Percentiles rank a stretch among this genome's conserved stretches.
phyloP scores from a whole-genome alignment of 2,113 vertebrate genomes.

The Lycaon pictus region DNA sequence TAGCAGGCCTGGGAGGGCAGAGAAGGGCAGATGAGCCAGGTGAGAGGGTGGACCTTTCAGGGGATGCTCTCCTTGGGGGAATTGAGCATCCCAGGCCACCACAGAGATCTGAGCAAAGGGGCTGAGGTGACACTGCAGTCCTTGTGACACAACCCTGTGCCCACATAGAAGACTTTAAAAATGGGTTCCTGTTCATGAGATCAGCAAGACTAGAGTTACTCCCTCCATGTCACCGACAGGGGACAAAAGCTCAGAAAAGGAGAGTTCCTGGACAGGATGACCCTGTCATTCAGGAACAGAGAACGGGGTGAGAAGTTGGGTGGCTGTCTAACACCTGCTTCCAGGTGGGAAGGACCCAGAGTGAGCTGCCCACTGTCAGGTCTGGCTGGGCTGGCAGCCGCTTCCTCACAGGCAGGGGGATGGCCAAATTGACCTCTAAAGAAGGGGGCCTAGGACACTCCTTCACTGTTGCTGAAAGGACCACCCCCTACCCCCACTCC shows the following conservation, averaged over 20 bases:
- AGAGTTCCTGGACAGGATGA: neutral
- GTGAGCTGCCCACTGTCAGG: neutral
- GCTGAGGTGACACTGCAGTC: neutral
- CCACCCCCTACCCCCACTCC: neutral
- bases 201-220: neutral
- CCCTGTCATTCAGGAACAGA: neutral
- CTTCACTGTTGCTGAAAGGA: neutral
- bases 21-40: neutral
- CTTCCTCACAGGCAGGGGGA: neutral
- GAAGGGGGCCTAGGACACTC: neutral
- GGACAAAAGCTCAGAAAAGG: neutral
- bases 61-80: neutral
- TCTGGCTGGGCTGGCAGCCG: neutral
- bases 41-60: neutral
- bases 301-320: neutral
- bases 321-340: neutral
- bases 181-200: conserved; percentile 16
- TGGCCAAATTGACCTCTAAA: neutral
- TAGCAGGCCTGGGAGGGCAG: neutral
- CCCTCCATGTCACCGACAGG: neutral
- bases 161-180: neutral
- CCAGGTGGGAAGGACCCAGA: neutral
- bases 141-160: neutral
- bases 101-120: neutral
- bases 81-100: neutral